Base-by-base conservation (phyloP, 2,888 invertebrate genomes). In the Eupithecia insigniata region DNA sequence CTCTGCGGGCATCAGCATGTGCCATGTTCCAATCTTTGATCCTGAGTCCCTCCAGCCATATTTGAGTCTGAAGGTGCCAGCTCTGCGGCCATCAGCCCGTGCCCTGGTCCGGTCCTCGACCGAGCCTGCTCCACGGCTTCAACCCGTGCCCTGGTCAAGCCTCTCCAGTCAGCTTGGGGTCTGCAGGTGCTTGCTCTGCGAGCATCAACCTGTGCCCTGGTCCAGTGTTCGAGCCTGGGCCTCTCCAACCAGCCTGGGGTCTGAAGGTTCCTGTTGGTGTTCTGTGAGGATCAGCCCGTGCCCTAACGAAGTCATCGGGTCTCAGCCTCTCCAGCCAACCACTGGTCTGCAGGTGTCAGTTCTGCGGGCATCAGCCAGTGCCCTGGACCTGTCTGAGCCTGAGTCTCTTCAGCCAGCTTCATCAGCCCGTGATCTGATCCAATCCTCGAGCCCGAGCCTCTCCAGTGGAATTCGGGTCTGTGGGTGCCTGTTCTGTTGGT, bases 161-260 rank as follows among this genome's bases (percentile, higher is more conserved):
- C 62, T 67, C 32, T 32, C 32, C 4, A 55, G 34, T 26, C 32
- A 30, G 61, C 62, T 36, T 70, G 66, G 28, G 18, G 28, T 28
- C 62, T 12, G 36, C n/a, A 30, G 28, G 58, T 16, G 58, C 28
- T 28, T 58, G 7, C 10, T 3, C 61, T 61, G 34, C 62, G 22
- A 22, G 22, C 34, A n/a, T 36, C 36, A 22, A 36, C 36, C 62
- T 16, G 28, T 58, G 26, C 58, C 28, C 2, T 28, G 58, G 28
- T 26, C 58, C 28, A 6, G 58, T 16, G 16, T 0, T 58, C 62
- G 62, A n/a, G 10, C 36, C 32, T 34, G 4, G 14, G 36, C n/a
- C 62, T 34, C 16, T 46, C 34, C 32, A 26, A 16, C 55, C 22
- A 34, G 55, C 28, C 22, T 55, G 32, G 30, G 39, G 26, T 18